Percentiles rank a stretch among this genome's conserved stretches.
Evolutionary conservation across 92 coral and sea anemone species (phyloP).

Genomic region (Parazoanthus atlanticus): DNA sequence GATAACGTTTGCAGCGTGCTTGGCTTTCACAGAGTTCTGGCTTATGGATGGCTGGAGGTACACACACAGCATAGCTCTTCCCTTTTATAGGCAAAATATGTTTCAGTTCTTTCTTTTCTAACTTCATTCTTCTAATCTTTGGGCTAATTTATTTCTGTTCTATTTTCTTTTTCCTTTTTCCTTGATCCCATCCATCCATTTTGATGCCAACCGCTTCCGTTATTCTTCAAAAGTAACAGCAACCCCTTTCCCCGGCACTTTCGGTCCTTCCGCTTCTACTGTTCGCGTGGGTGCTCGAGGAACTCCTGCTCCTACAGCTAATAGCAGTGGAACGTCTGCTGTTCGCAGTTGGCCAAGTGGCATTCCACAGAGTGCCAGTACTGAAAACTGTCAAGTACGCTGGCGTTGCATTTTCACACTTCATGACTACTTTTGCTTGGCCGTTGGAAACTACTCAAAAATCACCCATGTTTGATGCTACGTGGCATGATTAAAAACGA

Average conservation of each 20-base stretch:
- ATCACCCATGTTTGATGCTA: no score
- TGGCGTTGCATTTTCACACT: no score
- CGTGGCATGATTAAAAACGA: no score
- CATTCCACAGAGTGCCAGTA: no score
- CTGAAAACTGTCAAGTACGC: no score
- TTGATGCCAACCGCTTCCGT: neutral
- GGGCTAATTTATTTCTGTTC: conserved; percentile 8
- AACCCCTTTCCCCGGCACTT: neutral
- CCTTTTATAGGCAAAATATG: conserved; percentile 40
- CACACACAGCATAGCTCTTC: conserved; percentile 16
- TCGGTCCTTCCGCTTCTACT: neutral
- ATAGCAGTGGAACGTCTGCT: no score
- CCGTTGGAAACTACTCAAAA: no score
- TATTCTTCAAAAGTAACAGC: neutral
- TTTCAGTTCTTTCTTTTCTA: conserved; percentile 17
- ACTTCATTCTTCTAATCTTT: conserved; percentile 30
- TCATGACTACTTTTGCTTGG: no score
- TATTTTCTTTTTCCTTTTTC: conserved; percentile 14
- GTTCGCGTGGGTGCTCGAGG: neutral
- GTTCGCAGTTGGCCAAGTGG: neutral
- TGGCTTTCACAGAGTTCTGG: conserved; percentile 25
- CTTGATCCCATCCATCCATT: neutral
- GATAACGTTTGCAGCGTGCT: conserved; percentile 25
- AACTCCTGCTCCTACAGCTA: conserved; percentile 1
- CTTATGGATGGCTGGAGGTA: neutral